Percentiles rank a stretch among this genome's conserved stretches.
Evolutionary conservation across 2,888 invertebrate species (phyloP).

Genomic region (Eristalinus sepulchralis): DNA sequence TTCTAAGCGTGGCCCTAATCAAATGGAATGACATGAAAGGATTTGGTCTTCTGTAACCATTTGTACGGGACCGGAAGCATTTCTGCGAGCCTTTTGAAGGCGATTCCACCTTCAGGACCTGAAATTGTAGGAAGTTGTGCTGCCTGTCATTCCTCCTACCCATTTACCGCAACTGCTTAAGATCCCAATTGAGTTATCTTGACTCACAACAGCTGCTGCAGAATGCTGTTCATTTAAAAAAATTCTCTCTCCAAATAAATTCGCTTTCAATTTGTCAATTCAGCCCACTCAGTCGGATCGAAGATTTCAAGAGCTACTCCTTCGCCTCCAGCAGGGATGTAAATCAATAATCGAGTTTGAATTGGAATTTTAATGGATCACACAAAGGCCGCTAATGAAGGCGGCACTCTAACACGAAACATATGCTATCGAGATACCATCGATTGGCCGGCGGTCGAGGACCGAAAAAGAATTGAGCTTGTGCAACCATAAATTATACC

Average conservation of each 20-base stretch:
- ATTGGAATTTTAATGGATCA: conserved; percentile 46
- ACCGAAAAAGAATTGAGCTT: neutral
- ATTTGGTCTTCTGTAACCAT: no score
- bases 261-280: conserved; percentile 2
- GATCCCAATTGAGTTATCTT: neutral
- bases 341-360: conserved; percentile 29
- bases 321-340: neutral
- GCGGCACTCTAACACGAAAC: conserved; percentile 14
- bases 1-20: neutral
- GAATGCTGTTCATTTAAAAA: neutral
- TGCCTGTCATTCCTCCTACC: no score
- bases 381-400: conserved; percentile 25
- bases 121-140: no score
- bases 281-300: neutral
- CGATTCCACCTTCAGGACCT: no score
- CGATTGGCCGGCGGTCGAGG: neutral
- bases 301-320: neutral
- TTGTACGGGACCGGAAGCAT: no score
- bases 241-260: neutral
- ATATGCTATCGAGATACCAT: conserved; percentile 17
- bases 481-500: neutral
- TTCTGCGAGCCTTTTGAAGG: no score
- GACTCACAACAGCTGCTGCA: neutral
- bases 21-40: no score
- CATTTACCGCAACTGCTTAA: no score